A percentile compares a stretch with the other conserved stretches of the same genome.
These are phyloP conservation scores for Phalloptychus januarius DNA, from an alignment of 2,797 vertebrate genomes.

Conservation along the genomic window DNA sequence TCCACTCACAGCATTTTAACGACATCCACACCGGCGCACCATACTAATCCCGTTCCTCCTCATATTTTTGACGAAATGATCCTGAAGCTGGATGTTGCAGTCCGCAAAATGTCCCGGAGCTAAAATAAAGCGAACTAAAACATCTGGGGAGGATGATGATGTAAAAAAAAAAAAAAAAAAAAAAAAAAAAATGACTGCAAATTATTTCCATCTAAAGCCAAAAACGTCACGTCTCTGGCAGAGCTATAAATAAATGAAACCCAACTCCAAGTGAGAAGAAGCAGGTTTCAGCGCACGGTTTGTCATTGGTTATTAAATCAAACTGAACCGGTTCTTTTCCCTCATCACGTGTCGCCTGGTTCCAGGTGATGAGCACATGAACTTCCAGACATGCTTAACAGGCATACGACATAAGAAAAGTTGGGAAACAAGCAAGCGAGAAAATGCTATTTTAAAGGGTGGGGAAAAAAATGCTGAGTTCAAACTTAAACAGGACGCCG, in stretches of 20 bases:
- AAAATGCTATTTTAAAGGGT: neutral
- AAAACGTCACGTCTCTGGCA: slow-evolving; percentile 26
- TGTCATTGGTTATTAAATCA: neutral
- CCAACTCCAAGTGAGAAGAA: neutral
- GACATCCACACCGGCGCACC: slow-evolving; percentile 75
- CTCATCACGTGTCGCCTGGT: slow-evolving; percentile 18
- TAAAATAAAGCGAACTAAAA: slow-evolving; percentile 18
- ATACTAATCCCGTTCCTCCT: slow-evolving; percentile 37
- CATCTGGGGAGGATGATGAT: slow-evolving; percentile 17
- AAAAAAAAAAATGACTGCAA: neutral
- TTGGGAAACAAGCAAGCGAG: neutral
- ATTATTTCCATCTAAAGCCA: slow-evolving; percentile 15
- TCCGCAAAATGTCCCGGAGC: slow-evolving; percentile 15
- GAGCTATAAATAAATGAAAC: neutral
- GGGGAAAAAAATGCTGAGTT: neutral
- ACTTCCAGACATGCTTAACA: slow-evolving; percentile 56
- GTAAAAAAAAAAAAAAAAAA: neutral
- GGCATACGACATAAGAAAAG: neutral
- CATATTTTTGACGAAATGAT: slow-evolving; percentile 15
- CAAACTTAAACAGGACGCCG: slow-evolving; percentile 50
- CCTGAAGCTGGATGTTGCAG: slow-evolving; percentile 9
- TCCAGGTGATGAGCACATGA: slow-evolving; percentile 50
- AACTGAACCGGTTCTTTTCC: neutral
- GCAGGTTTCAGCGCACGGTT: neutral
- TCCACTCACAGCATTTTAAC: slow-evolving; percentile 71